phyloP scores from a whole-genome alignment of 2,888 invertebrate genomes.

The Helleia helle region DNA sequence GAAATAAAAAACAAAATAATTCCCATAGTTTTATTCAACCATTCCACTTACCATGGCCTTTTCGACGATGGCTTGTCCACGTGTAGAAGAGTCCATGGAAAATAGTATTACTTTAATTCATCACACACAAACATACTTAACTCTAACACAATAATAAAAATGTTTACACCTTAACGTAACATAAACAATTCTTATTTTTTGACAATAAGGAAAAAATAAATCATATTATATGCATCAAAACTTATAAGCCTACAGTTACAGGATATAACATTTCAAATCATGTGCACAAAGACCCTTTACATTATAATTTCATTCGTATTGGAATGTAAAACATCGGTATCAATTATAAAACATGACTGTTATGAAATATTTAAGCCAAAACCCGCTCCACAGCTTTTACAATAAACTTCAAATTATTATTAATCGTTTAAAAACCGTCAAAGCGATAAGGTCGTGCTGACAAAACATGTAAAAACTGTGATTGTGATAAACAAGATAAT shows the following conservation, averaged over 20 bases:
- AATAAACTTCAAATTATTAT: conserved; percentile 24
- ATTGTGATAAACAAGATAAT: conserved; percentile 32
- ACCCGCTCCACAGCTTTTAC: conserved; percentile 53
- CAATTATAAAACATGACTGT: neutral
- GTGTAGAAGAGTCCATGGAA: conserved; percentile 68
- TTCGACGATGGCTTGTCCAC: conserved; percentile 60
- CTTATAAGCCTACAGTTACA: conserved; percentile 1
- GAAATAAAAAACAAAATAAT: conserved; percentile 34
- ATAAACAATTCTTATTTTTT: conserved; percentile 4
- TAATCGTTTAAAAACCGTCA: conserved; percentile 13
- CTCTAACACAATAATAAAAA: conserved; percentile 12
- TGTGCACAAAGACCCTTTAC: neutral
- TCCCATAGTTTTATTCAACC: conserved; percentile 49
- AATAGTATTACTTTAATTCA: conserved; percentile 53
- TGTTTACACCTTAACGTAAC: conserved; percentile 6
- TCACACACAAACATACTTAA: conserved; percentile 40
- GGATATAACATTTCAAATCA: neutral
- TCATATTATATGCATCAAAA: neutral
- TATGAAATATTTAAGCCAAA: conserved; percentile 31
- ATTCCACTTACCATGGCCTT: conserved; percentile 66
- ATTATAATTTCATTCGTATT: neutral
- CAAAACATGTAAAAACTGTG: conserved; percentile 60
- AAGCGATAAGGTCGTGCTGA: conserved; percentile 27
- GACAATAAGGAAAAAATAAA: conserved; percentile 3
- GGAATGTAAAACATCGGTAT: conserved; percentile 3